These are phyloP conservation scores for Camponotus pennsylvanicus DNA, from an alignment of 1,140 invertebrate species.

Conservation along the genomic window DNA sequence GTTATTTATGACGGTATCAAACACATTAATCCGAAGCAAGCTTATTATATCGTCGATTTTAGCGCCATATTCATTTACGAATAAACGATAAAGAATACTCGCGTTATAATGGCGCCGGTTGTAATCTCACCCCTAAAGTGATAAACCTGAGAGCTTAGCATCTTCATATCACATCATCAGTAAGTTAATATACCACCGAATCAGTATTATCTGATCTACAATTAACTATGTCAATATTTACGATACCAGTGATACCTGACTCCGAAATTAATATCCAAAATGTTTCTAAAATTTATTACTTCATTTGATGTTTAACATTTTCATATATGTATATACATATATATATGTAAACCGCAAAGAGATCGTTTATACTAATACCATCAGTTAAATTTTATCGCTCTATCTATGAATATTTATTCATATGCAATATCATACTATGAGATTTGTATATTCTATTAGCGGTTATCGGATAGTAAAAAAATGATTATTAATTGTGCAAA, in stretches of 20 bases:
- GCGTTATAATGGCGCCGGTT: background rate
- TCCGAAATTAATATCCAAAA: constrained; percentile 35
- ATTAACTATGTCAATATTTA: constrained; percentile 48
- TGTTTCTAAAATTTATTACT: constrained; percentile 42
- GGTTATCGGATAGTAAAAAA: constrained; percentile 4
- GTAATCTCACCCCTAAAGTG: background rate
- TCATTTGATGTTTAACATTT: too few relatives aligned
- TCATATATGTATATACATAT: too few relatives aligned
- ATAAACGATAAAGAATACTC: constrained; percentile 10
- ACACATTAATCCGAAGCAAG: background rate
- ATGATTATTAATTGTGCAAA: background rate
- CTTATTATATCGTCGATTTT: background rate
- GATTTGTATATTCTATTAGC: background rate
- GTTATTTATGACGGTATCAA: background rate
- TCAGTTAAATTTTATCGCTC: background rate
- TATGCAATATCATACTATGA: background rate
- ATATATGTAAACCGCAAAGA: background rate
- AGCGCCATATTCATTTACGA: background rate
- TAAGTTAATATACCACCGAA: constrained; percentile 45
- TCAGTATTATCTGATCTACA: constrained; percentile 48
- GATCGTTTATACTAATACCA: background rate
- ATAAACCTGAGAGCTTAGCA: constrained; percentile 23
- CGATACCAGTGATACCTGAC: constrained; percentile 37
- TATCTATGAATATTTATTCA: background rate
- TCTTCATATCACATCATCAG: constrained; percentile 14